Base-by-base conservation (phyloP, 1,140 invertebrate genomes). In the Argopecten irradians region DNA sequence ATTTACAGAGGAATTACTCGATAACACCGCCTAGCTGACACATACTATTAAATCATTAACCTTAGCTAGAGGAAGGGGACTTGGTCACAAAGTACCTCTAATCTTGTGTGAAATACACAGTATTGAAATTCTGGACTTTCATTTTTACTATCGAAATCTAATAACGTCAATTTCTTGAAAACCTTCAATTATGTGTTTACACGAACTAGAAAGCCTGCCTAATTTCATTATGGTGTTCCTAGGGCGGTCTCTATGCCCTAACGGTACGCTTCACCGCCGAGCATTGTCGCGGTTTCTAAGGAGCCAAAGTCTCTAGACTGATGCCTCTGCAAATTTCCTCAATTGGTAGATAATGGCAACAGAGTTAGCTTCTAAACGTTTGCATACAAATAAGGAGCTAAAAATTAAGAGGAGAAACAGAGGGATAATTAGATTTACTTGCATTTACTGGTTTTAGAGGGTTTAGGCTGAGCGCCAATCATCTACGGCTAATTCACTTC, bases 41-140 rank as follows among this genome's bases (percentile, higher is more conserved):
- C 55, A 71, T 71, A 71, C 55, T 71, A 71, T 71, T 71, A 71
- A 71, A 28, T 28, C 55, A 71, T 71, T 71, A 71, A 71, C 55
- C 55, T 71, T 71, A 8, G 55, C n/a, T 28, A 28, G 8, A 3
- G 28, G 55, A 71, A n/a, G 2, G 28, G 55, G 13, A 71, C n/a
- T 28, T 28, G 7, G 55, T n/a, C 55, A 71, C 55, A 71, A 71
- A 71, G n/a, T 71, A 71, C 16, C 55, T 71, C n/a, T 71, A 71
- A 71, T 71, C n/a, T 71, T 28, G 19, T 71, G 55, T 71, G 55
- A 71, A 71, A n/a, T 71, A 71, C 22, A 28, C 55, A 71, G 55
- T n/a, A 71, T 71, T 71, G 55, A 71, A 71, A 71, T 71, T 71
- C 55, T 71, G 55, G 55, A 71, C 55, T 71, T 71, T 71, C 55